Base-by-base conservation (phyloP, 2,888 invertebrate species). In the Cephus pulcher region DNA sequence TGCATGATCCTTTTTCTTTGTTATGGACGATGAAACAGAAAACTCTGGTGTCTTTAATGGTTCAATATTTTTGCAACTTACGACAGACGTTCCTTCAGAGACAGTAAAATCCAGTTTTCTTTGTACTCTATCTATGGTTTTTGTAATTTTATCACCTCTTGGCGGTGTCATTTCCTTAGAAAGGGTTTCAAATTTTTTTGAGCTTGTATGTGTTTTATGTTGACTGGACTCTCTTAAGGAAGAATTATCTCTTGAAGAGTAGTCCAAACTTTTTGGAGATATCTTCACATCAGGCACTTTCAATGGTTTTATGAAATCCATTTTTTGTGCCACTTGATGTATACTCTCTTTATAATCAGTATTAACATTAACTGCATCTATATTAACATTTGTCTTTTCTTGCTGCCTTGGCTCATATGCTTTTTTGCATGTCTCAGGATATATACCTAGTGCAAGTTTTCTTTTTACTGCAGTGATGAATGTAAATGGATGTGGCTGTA, bases 401-500 rank as follows among this genome's bases (percentile, higher is more conserved):
- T 74, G 0, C 70, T 81, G 77, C 40, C 79, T 79, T 33, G 82
- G 77, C 76, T 88, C 85, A 74, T 87, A 84, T 23, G 78, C 75
- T 79, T 85, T 87, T 40, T 88, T 85, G 23, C 78, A 79, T 1
- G 80, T 78, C 69, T 86, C 86, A 73, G 86, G 80, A 79, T 85
- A 84, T 76, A 86, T 86, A 9, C 85, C 84, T 35, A 89, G 78
- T 40, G 86, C 87, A 76, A 94, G 88, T 85, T 95, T 95, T 80
- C 93, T 91, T 83, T 94, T 93, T 12, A 94, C 93, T 74, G 93
- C 94, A 86, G 92, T 93, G 73, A 94, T 93, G 85, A 95, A 94
- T 85, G 94, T 94, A 83, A 94, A 94, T 30, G 94, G 94, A 91
- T 93, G 93, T 11, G 93, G 92, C 82, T 92, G 89, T 9, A 92